These are phyloP conservation scores for Drosophila heteroneura DNA, from an alignment of 2,888 invertebrate species.

Conservation along the genomic window DNA sequence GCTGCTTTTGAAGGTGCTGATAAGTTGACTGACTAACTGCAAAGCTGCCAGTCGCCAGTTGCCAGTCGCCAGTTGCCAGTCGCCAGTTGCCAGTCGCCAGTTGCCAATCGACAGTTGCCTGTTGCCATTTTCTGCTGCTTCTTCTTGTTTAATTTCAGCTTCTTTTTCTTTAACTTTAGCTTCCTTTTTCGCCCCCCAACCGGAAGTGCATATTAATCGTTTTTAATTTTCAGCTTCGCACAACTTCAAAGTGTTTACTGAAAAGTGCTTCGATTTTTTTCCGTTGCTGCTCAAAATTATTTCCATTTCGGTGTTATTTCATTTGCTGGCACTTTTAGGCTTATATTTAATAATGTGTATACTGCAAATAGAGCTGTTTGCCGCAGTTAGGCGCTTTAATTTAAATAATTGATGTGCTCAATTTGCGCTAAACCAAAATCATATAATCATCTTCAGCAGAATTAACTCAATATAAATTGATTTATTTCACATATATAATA, in stretches of 20 bases:
- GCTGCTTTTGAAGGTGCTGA: constrained; percentile 55
- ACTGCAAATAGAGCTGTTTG: background rate
- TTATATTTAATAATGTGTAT: background rate
- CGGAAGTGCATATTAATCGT: constrained; percentile 74
- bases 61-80: background rate
- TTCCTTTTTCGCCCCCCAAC: constrained; percentile 36
- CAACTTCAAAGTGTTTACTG: constrained; percentile 61
- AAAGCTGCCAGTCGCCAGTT: constrained; percentile 19
- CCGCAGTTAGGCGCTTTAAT: background rate
- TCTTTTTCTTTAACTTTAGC: constrained; percentile 9
- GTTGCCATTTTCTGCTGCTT: constrained; percentile 1
- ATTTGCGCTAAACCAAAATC: background rate
- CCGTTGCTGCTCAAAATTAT: background rate
- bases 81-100: background rate
- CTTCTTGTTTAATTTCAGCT: background rate
- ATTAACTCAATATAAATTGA: background rate
- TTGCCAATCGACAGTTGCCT: background rate
- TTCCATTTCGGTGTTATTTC: background rate
- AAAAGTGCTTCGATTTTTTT: background rate
- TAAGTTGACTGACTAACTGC: constrained; percentile 42
- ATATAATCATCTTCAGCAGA: background rate
- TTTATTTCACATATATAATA: background rate
- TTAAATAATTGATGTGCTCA: background rate
- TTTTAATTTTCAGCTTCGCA: constrained; percentile 75
- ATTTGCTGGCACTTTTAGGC: background rate